Percentiles rank a stretch among this genome's conserved stretches.
Conservation (phyloP, 1,140 invertebrate genomes). For the Drosophila insularis region DNA sequence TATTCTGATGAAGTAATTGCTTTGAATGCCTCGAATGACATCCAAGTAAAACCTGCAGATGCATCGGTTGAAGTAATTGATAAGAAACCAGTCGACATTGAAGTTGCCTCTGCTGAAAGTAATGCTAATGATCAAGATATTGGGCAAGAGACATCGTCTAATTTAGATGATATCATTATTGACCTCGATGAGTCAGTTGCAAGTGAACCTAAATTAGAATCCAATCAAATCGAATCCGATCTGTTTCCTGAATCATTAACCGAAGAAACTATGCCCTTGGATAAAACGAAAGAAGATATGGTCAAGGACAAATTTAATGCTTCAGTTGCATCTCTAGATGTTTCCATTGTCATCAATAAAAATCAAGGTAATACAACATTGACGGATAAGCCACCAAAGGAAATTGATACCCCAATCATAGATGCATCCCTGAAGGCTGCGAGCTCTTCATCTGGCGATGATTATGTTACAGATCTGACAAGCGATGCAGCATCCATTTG, state of each 20-base stretch:
- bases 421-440: background rate
- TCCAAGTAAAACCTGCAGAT: background rate
- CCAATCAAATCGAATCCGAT: background rate
- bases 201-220: background rate
- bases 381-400: background rate
- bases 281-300: constrained; percentile 3
- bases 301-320: background rate
- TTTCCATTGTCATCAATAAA: background rate
- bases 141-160: background rate
- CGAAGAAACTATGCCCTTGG: background rate
- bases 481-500: background rate
- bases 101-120: background rate
- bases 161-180: background rate
- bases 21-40: constrained; percentile 1
- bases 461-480: background rate
- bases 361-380: background rate
- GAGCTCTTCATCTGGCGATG: background rate
- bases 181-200: constrained; percentile 5
- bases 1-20: background rate
- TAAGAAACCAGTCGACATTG: background rate
- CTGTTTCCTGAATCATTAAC: background rate
- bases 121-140: background rate
- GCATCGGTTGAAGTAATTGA: background rate
- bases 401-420: background rate
- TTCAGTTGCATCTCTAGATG: background rate